Percentiles rank a stretch among this genome's conserved stretches.
Conservation (phyloP, 2,113 vertebrate genomes). For the Haliaeetus leucogaster region DNA sequence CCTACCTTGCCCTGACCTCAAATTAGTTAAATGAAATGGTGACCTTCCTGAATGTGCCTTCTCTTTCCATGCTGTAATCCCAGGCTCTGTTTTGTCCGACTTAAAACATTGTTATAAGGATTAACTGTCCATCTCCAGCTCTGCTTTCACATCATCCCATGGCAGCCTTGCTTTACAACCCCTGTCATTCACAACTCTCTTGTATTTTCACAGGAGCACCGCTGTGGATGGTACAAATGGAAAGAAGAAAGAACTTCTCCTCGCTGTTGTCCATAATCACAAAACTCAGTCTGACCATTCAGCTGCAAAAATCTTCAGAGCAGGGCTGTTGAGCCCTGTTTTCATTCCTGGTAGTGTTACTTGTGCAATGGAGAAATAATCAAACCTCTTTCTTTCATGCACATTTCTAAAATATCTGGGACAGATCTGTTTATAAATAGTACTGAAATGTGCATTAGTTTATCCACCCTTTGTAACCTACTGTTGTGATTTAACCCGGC, state of each 20-base stretch:
- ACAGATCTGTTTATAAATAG: background rate
- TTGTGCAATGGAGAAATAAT: background rate
- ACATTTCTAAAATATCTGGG: background rate
- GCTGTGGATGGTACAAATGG: background rate
- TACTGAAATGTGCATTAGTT: background rate
- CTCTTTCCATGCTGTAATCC: background rate
- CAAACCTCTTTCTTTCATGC: background rate
- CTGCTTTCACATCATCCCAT: background rate
- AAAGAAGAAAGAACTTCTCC: background rate
- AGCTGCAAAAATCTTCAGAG: background rate
- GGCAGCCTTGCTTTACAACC: background rate
- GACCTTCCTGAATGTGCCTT: background rate
- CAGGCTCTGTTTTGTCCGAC: background rate
- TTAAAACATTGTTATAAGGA: background rate
- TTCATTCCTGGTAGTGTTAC: background rate
- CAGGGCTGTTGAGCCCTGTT: background rate
- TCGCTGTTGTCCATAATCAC: background rate
- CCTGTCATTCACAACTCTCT: background rate
- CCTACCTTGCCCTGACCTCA: slow-evolving; percentile 21
- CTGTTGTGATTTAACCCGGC: too few species aligned
- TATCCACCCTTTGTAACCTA: background rate
- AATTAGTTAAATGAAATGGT: slow-evolving; percentile 33
- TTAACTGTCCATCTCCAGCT: background rate
- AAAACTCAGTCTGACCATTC: background rate
- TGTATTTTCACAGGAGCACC: background rate